A percentile compares a stretch with the other conserved stretches of the same genome.
Evolutionary conservation across 53 echinoderm and acorn worm species (phyloP).

Genomic region (Apostichopus leukothele): DNA sequence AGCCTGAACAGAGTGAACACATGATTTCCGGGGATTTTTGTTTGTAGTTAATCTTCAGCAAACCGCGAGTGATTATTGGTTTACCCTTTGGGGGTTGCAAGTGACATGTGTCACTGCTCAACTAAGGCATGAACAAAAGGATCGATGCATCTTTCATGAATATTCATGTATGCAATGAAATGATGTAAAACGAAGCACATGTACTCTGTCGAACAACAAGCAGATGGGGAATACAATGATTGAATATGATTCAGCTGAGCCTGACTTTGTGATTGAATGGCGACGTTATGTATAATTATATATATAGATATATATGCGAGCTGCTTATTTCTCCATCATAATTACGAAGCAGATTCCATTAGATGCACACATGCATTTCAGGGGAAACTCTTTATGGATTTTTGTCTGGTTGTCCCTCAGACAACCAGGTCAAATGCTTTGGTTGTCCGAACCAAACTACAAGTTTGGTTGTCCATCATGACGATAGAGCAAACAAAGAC

Average conservation of each 20-base stretch:
- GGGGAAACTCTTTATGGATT: no score
- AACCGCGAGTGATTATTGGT: conserved; percentile 46
- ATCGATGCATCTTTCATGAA: conserved; percentile 33
- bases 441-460: no score
- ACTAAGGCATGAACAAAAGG: conserved; percentile 24
- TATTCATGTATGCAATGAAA: conserved; percentile 27
- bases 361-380: no score
- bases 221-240: conserved; percentile 22
- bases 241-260: neutral
- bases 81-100: conserved; percentile 41
- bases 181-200: conserved; percentile 35
- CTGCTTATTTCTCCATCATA: neutral
- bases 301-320: neutral
- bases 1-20: conserved; percentile 34
- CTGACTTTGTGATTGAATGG: conserved; percentile 2
- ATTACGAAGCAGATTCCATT: no score
- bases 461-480: no score
- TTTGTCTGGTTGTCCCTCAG: no score
- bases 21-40: conserved; percentile 43
- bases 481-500: no score
- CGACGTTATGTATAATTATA: neutral
- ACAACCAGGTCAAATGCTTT: no score
- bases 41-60: conserved; percentile 43
- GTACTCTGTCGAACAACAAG: conserved; percentile 26
- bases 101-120: conserved; percentile 45